These are phyloP conservation scores for Piscicola geometra DNA, from an alignment of 2,888 invertebrate species.

Conservation along the genomic window DNA sequence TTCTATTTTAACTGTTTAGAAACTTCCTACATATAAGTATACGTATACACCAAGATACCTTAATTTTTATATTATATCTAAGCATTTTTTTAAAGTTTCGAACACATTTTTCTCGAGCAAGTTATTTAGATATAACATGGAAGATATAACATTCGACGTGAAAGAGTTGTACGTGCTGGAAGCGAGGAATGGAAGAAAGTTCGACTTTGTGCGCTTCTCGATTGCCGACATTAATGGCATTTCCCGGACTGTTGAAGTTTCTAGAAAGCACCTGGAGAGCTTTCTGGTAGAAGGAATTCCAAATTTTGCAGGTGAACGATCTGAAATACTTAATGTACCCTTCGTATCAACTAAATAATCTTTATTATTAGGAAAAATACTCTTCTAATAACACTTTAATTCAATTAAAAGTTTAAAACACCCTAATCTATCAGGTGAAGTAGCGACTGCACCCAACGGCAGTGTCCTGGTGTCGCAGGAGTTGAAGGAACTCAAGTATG, in stretches of 20 bases:
- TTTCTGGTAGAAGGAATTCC: background rate
- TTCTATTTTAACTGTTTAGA: no score
- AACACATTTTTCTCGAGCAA: no score
- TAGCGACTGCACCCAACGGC: background rate
- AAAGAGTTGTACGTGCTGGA: slow-evolving; percentile 11
- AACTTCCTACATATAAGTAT: no score
- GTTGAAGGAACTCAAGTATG: background rate
- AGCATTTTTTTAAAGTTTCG: no score
- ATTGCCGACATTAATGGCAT: slow-evolving; percentile 41
- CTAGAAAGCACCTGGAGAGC: slow-evolving; percentile 27
- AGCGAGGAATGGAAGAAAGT: slow-evolving; percentile 15
- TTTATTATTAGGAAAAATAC: no score
- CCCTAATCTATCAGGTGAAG: background rate
- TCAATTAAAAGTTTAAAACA: no score
- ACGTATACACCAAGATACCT: no score
- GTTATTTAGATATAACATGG: no score
- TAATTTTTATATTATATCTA: no score
- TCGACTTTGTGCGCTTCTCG: slow-evolving; percentile 40
- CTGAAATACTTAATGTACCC: background rate
- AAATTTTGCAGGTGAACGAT: slow-evolving; percentile 20
- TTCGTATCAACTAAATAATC: background rate
- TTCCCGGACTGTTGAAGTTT: slow-evolving; percentile 26
- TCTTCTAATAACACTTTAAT: no score
- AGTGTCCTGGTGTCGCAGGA: background rate
- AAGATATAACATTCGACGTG: background rate